A percentile compares a stretch with the other conserved stretches of the same genome.
phyloP scores from a whole-genome alignment of 2,113 vertebrate genomes.

The Sprattus sprattus region DNA sequence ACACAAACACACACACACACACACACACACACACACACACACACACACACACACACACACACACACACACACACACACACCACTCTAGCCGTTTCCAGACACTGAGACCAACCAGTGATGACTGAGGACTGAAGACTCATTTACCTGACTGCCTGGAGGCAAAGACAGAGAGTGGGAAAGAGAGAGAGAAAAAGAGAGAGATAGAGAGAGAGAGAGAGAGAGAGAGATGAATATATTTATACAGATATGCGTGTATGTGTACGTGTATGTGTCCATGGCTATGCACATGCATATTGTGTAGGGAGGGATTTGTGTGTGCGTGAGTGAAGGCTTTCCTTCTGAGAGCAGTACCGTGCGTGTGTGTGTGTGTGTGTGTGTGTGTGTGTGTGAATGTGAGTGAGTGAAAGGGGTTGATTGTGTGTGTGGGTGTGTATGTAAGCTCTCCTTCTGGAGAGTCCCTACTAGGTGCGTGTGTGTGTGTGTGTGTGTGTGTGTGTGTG shows the following conservation, averaged over 20 bases:
- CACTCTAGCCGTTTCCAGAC: not conserved
- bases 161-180: not conserved
- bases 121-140: constrained; percentile 43
- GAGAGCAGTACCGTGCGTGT: not conserved
- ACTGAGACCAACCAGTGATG: not conserved
- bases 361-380: not conserved
- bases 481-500: not conserved
- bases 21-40: constrained; percentile 19
- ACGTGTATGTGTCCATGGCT: not conserved
- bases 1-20: constrained; percentile 13
- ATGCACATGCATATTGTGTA: not conserved
- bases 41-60: constrained; percentile 22
- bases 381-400: not conserved
- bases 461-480: not conserved
- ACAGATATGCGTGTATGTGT: no score
- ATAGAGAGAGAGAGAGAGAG: not conserved
- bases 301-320: not conserved
- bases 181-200: not conserved
- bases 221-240: not conserved
- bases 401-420: not conserved
- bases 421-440: not conserved
- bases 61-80: constrained; percentile 22
- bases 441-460: not conserved
- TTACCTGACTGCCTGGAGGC: constrained; percentile 34
- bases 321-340: not conserved